Conservation (phyloP, 2,888 invertebrate species). For the Cataglyphis livida region DNA sequence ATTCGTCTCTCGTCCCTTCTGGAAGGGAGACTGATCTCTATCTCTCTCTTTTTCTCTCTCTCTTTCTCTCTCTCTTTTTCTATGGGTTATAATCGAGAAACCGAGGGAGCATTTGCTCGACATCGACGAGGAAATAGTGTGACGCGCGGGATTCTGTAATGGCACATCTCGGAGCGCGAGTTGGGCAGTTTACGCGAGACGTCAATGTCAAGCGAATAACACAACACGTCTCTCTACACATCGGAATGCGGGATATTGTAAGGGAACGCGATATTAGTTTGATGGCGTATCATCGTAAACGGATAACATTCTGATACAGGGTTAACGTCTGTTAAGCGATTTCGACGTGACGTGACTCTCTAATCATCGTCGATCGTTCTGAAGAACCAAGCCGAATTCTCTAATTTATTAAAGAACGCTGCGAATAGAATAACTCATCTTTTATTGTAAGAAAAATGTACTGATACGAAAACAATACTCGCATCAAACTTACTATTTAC, state of each 20-base stretch:
- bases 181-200: constrained; percentile 42
- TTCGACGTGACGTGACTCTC: constrained; percentile 10
- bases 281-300: constrained; percentile 44
- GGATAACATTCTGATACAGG: constrained; percentile 51
- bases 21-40: neutral
- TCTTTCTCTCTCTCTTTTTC: neutral
- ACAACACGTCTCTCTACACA: neutral
- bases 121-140: constrained; percentile 21
- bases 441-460: neutral
- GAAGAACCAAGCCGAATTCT: neutral
- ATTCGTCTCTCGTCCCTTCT: neutral
- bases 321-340: constrained; percentile 42
- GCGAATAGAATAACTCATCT: neutral
- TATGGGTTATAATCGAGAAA: neutral
- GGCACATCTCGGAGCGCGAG: constrained; percentile 40
- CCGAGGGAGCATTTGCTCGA: constrained; percentile 7
- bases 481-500: neutral
- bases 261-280: constrained; percentile 41
- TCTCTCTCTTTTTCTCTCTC: neutral
- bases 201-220: constrained; percentile 39
- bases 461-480: neutral
- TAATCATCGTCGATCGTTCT: neutral
- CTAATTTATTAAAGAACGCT: constrained; percentile 11
- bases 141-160: constrained; percentile 50
- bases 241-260: constrained; percentile 25